Conservation (phyloP, 1,140 invertebrate genomes). For the Drosophila arizonae region DNA sequence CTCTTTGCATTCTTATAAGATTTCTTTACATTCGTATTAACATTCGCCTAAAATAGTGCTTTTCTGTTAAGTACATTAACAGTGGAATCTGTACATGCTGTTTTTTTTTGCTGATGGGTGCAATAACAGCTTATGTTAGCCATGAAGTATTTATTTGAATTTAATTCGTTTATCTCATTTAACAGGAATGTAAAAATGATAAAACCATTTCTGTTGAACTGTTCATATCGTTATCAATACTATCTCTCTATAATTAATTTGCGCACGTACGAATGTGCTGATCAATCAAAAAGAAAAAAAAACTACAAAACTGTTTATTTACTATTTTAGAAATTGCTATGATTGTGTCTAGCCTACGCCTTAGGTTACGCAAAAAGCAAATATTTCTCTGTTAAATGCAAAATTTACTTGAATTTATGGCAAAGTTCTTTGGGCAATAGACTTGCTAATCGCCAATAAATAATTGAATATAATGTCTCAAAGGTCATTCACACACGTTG, state of each 20-base stretch:
- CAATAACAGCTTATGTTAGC: neutral
- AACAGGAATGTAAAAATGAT: neutral
- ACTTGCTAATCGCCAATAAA: slow-evolving; percentile 12
- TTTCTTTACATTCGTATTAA: neutral
- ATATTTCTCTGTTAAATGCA: neutral
- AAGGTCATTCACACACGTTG: slow-evolving; percentile 11
- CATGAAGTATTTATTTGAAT: neutral
- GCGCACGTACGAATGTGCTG: neutral
- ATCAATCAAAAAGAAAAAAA: neutral
- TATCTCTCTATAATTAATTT: slow-evolving; percentile 12
- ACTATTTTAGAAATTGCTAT: neutral
- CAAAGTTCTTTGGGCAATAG: neutral
- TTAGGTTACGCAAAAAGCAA: neutral
- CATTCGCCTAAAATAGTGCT: neutral
- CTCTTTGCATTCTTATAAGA: neutral
- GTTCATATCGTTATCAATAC: neutral
- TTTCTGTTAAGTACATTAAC: neutral
- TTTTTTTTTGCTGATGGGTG: neutral
- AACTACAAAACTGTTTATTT: neutral
- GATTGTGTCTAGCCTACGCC: neutral
- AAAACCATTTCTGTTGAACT: neutral
- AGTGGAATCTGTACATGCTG: neutral
- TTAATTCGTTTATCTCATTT: slow-evolving; percentile 8
- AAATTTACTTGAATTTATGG: neutral
- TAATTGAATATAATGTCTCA: neutral